Evolutionary conservation across 2,113 vertebrate species (phyloP).

Genomic region (Tyto alba): DNA sequence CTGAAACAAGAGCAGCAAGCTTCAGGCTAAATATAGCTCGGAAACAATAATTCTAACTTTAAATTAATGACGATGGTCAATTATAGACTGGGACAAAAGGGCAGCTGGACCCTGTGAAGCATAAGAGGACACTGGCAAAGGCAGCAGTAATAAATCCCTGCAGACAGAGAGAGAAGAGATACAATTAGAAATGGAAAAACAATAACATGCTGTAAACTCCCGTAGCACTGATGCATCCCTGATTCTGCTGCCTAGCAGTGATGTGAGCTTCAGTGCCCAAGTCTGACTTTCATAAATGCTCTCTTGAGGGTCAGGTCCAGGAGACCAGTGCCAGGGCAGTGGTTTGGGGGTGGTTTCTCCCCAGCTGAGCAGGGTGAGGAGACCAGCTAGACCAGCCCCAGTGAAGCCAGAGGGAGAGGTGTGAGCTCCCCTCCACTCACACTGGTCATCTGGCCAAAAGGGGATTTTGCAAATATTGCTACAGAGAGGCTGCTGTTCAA

Average conservation of each 20-base stretch:
- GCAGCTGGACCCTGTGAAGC: constrained; percentile 58
- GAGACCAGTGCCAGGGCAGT: rapidly evolving
- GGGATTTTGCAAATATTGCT: background rate
- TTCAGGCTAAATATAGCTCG: constrained; percentile 27
- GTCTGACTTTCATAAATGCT: background rate
- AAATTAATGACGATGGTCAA: constrained; percentile 45
- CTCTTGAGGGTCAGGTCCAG: background rate
- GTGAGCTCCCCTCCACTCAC: background rate
- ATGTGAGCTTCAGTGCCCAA: background rate
- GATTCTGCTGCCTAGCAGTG: background rate
- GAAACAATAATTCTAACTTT: constrained; percentile 47
- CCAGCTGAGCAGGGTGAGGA: background rate
- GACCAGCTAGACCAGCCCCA: background rate
- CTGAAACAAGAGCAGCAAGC: constrained; percentile 30
- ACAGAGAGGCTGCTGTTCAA: background rate
- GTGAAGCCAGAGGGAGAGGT: background rate
- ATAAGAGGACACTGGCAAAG: constrained; percentile 45
- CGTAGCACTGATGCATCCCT: background rate
- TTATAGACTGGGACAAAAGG: constrained; percentile 58
- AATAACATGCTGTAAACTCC: background rate
- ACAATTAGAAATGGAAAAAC: constrained; percentile 61
- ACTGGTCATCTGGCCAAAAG: background rate
- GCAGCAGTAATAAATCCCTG: constrained; percentile 48
- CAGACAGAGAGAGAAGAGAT: constrained; percentile 32
- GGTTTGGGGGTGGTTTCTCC: background rate